Percentiles rank a stretch among this genome's conserved stretches.
phyloP scores from a whole-genome alignment of 2,797 vertebrate species.

The Sandelia bainsii region DNA sequence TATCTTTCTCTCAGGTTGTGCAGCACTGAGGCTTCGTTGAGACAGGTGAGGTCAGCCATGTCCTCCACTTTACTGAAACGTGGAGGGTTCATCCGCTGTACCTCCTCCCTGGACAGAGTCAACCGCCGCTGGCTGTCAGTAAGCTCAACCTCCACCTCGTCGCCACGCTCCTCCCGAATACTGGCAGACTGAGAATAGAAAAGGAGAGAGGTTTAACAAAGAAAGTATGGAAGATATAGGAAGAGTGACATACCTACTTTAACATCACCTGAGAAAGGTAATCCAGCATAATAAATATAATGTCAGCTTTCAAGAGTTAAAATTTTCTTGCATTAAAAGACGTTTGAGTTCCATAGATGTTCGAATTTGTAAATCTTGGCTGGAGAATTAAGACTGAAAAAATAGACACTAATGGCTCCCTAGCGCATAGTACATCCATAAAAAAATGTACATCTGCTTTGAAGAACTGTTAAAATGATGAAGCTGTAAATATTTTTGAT shows the following conservation, averaged over 20 bases:
- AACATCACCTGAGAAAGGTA: background rate
- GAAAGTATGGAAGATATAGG: background rate
- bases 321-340: too few relatives aligned
- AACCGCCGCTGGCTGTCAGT: constrained; percentile 88
- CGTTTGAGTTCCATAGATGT: too few relatives aligned
- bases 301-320: too few relatives aligned
- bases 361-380: too few relatives aligned
- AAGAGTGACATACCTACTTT: background rate
- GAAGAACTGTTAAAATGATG: too few relatives aligned
- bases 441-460: too few relatives aligned
- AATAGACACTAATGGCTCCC: too few relatives aligned
- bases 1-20: constrained; percentile 95
- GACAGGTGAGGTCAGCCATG: constrained; percentile 95
- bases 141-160: constrained; percentile 93
- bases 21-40: constrained; percentile 94
- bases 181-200: constrained; percentile 84
- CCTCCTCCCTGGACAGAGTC: constrained; percentile 90
- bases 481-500: too few relatives aligned
- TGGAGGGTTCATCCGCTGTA: constrained; percentile 95
- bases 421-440: too few relatives aligned
- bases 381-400: too few relatives aligned
- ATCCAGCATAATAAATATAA: background rate
- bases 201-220: background rate
- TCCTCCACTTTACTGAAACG: constrained; percentile 96
- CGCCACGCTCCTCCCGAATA: constrained; percentile 88